A percentile compares a stretch with the other conserved stretches of the same genome.
phyloP scores from a whole-genome alignment of 2,113 vertebrate species.

The Coturnix japonica region DNA sequence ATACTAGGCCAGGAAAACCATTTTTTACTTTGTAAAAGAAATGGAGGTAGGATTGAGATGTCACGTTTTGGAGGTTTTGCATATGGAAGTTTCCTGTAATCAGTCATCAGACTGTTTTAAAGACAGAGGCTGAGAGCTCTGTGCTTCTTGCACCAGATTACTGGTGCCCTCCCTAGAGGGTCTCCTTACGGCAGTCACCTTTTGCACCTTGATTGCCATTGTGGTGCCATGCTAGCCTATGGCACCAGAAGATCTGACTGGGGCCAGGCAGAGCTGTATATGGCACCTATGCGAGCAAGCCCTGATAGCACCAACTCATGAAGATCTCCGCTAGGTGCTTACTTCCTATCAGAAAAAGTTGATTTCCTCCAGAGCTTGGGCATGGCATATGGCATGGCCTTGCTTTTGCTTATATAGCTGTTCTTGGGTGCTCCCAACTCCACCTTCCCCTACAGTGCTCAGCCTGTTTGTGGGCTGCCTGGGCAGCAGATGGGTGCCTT shows the following conservation, averaged over 20 bases:
- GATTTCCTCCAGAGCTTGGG: background rate
- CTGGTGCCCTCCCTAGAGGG: background rate
- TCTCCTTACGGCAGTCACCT: background rate
- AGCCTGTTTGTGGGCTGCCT: background rate
- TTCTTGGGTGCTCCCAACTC: background rate
- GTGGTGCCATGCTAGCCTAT: accelerated
- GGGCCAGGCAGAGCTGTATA: background rate
- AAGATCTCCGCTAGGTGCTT: background rate
- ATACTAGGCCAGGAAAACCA: slow-evolving; percentile 7
- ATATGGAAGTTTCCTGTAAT: slow-evolving; percentile 39
- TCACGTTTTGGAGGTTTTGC: slow-evolving; percentile 23
- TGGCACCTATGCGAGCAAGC: accelerated
- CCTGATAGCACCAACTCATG: background rate
- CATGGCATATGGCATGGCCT: background rate
- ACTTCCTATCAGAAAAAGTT: background rate
- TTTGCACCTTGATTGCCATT: background rate
- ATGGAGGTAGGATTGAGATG: slow-evolving; percentile 51
- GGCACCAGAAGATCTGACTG: background rate
- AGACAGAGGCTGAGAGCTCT: background rate
- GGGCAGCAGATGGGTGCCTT: accelerated
- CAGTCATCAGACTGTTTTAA: slow-evolving; percentile 46
- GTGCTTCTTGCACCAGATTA: background rate
- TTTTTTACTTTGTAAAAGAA: slow-evolving; percentile 45
- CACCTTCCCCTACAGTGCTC: background rate
- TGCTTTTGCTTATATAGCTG: accelerated